These are phyloP conservation scores for Cantharis flavilabris DNA, from an alignment of 2,888 invertebrate species.

Conservation along the genomic window DNA sequence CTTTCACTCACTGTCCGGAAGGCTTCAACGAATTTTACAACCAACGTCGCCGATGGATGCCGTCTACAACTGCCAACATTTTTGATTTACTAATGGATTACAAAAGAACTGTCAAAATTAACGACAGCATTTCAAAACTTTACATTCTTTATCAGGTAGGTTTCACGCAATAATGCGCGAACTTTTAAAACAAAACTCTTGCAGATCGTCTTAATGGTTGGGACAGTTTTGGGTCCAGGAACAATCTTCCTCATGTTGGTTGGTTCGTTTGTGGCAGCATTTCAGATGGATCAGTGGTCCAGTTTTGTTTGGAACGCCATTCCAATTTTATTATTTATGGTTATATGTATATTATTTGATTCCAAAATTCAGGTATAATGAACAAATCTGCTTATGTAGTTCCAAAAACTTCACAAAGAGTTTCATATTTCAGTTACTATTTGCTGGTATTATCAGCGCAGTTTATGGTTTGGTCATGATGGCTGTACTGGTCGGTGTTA, in stretches of 20 bases:
- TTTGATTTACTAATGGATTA: constrained; percentile 82
- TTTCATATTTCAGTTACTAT: constrained; percentile 60
- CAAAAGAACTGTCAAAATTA: constrained; percentile 77
- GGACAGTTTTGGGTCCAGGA: constrained; percentile 81
- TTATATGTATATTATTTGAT: constrained; percentile 71
- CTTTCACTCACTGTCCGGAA: constrained; percentile 94
- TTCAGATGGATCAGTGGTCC: constrained; percentile 70
- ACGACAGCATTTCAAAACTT: constrained; percentile 85
- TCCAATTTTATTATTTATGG: constrained; percentile 69
- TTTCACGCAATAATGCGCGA: constrained; percentile 5
- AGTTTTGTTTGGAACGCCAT: constrained; percentile 70
- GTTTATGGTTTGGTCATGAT: constrained; percentile 85
- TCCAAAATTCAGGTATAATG: constrained; percentile 66
- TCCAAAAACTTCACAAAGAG: background rate
- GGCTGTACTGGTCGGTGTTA: constrained; percentile 80
- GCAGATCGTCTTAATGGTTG: constrained; percentile 63
- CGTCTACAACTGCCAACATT: constrained; percentile 95
- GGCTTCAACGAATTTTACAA: constrained; percentile 92
- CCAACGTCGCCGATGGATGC: constrained; percentile 93
- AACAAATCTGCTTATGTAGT: background rate
- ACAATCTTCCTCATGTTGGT: constrained; percentile 84
- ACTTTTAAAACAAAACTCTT: background rate
- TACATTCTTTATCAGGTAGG: constrained; percentile 75
- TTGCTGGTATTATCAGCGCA: constrained; percentile 77
- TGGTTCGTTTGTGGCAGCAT: constrained; percentile 80